These are phyloP conservation scores for Apteryx owenii DNA, from an alignment of 2,113 vertebrate genomes.

Conservation along the genomic window DNA sequence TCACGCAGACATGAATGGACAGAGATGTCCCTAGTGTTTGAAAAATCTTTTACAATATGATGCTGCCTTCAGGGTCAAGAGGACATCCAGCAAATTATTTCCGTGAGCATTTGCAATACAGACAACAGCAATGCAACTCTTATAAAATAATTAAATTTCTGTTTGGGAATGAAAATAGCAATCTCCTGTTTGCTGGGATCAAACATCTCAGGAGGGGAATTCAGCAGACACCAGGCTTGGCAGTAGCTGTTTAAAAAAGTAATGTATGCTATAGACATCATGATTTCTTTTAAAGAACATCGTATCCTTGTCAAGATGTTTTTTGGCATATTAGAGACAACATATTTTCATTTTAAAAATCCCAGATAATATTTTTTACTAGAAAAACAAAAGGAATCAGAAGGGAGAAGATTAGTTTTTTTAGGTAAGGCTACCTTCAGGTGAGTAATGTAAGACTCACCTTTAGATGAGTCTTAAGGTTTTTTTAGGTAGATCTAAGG, in stretches of 20 bases:
- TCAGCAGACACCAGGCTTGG: neutral
- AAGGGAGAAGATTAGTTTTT: neutral
- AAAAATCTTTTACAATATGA: neutral
- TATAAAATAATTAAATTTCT: constrained; percentile 21
- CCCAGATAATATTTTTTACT: neutral
- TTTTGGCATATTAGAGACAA: neutral
- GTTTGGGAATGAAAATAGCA: constrained; percentile 7
- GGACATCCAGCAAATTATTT: neutral
- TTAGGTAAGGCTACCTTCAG: no score
- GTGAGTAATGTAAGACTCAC: no score
- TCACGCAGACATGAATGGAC: neutral
- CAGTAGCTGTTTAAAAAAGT: neutral
- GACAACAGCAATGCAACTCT: constrained; percentile 3
- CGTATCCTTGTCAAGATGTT: neutral
- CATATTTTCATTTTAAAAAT: neutral
- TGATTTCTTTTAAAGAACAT: neutral
- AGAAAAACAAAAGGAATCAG: neutral
- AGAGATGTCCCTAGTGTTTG: neutral
- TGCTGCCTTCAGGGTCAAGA: neutral
- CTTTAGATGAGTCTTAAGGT: no score
- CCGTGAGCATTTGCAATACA: neutral
- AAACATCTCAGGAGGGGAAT: neutral
- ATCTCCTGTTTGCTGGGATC: neutral
- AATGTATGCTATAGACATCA: neutral
- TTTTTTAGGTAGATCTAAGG: neutral